Evolutionary conservation across 2,888 invertebrate genomes (phyloP).

Genomic region (Acanthosepion pharaonis): DNA sequence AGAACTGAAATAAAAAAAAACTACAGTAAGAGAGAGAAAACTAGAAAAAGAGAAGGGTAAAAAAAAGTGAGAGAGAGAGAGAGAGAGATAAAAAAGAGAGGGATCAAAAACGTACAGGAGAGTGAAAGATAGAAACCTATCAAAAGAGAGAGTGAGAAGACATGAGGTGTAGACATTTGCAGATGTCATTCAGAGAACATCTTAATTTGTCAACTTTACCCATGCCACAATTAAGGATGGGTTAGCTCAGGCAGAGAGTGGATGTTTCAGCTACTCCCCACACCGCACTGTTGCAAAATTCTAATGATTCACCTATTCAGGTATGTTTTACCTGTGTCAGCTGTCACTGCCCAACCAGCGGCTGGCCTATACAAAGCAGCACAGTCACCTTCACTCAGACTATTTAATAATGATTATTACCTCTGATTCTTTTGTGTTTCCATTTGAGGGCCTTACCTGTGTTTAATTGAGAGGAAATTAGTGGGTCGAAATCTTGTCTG

Average conservation of each 20-base stretch:
- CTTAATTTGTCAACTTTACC: constrained; percentile 14
- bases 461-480: background rate
- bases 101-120: no score
- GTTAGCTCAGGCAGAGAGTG: background rate
- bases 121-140: no score
- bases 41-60: no score
- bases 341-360: background rate
- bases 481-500: background rate
- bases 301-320: constrained; percentile 33
- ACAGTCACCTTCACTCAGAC: background rate
- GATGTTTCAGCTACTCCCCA: background rate
- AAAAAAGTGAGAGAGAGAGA: no score
- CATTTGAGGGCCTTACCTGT: background rate
- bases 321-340: background rate
- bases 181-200: background rate
- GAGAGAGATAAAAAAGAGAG: no score
- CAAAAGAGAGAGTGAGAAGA: no score
- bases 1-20: no score
- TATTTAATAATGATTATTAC: background rate
- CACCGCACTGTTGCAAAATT: background rate
- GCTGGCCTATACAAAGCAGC: background rate
- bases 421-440: background rate
- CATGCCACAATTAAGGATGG: background rate
- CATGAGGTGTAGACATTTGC: background rate
- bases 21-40: no score